phyloP scores from a whole-genome alignment of 2,888 invertebrate genomes.

The Cetonia aurata region DNA sequence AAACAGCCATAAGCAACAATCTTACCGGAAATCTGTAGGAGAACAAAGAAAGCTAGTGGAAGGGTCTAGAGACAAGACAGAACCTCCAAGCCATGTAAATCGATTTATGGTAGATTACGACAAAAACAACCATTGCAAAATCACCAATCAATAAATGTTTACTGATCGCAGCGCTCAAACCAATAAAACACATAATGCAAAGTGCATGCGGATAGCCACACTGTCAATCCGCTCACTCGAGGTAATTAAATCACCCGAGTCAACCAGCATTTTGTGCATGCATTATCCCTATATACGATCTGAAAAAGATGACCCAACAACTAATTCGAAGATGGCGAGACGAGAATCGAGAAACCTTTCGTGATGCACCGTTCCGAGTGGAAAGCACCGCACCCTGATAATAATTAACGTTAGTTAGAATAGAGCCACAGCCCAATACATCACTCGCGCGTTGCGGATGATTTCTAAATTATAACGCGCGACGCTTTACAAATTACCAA shows the following conservation, averaged over 20 bases:
- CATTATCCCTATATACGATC: constrained; percentile 1
- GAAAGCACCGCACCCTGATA: constrained; percentile 15
- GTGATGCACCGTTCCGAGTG: constrained; percentile 2
- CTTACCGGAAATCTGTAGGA: too few relatives aligned
- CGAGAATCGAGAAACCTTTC: constrained; percentile 21
- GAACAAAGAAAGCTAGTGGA: too few relatives aligned
- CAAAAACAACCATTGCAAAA: too few relatives aligned
- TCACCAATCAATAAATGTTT: too few relatives aligned
- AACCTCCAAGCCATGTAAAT: too few relatives aligned
- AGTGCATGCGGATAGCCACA: too few relatives aligned
- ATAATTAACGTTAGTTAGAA: constrained; percentile 13
- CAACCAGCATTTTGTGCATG: constrained; percentile 4
- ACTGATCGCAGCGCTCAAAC: too few relatives aligned
- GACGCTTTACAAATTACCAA: constrained; percentile 18
- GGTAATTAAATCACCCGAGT: constrained; percentile 10
- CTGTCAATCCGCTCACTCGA: not conserved
- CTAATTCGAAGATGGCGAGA: constrained; percentile 7
- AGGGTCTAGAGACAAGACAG: too few relatives aligned
- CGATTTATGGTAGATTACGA: too few relatives aligned
- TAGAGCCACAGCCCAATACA: constrained; percentile 16
- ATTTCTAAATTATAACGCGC: constrained; percentile 21
- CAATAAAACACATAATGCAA: too few relatives aligned
- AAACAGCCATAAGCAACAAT: too few relatives aligned
- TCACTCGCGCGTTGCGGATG: constrained; percentile 14
- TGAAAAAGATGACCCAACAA: constrained; percentile 12